These are phyloP conservation scores for Pimpla rufipes DNA, from an alignment of 2,888 invertebrate species.

Conservation along the genomic window DNA sequence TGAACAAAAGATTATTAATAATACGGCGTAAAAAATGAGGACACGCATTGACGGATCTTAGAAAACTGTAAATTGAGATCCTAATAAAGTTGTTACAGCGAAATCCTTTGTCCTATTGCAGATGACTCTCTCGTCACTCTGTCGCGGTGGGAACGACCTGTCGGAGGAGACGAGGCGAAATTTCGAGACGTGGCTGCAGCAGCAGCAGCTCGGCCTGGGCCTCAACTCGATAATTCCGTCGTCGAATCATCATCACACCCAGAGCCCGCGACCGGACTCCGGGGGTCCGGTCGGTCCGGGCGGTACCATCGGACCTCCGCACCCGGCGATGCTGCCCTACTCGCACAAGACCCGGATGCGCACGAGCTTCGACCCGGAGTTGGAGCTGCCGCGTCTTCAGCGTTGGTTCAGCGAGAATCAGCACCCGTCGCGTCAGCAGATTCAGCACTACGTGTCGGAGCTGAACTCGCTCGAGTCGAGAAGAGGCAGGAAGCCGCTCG, in stretches of 20 bases:
- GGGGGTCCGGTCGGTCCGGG: conserved; percentile 83
- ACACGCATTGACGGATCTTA: too few relatives aligned
- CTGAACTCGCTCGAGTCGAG: conserved; percentile 97
- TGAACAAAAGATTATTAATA: too few relatives aligned
- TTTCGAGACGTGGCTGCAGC: conserved; percentile 93
- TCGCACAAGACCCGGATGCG: conserved; percentile 96
- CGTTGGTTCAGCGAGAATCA: conserved; percentile 99
- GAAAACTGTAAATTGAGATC: too few relatives aligned
- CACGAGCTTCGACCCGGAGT: conserved; percentile 98
- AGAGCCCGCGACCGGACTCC: conserved; percentile 85
- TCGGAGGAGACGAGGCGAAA: conserved; percentile 94
- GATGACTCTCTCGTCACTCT: conserved; percentile 93
- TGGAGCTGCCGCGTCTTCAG: conserved; percentile 97
- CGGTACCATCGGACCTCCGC: conserved; percentile 86
- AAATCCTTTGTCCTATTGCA: conserved; percentile 85
- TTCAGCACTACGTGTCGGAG: conserved; percentile 97
- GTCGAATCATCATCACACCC: conserved; percentile 79
- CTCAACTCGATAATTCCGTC: conserved; percentile 79
- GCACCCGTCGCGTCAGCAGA: conserved; percentile 98
- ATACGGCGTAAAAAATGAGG: too few relatives aligned
- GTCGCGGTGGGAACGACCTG: conserved; percentile 92
- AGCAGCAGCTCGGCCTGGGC: conserved; percentile 82
- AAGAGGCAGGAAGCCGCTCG: conserved; percentile 96
- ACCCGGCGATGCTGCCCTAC: conserved; percentile 89
- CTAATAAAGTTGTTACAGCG: too few relatives aligned